Base-by-base conservation (phyloP, 2,113 vertebrate species). In the Pampusana beccarii region DNA sequence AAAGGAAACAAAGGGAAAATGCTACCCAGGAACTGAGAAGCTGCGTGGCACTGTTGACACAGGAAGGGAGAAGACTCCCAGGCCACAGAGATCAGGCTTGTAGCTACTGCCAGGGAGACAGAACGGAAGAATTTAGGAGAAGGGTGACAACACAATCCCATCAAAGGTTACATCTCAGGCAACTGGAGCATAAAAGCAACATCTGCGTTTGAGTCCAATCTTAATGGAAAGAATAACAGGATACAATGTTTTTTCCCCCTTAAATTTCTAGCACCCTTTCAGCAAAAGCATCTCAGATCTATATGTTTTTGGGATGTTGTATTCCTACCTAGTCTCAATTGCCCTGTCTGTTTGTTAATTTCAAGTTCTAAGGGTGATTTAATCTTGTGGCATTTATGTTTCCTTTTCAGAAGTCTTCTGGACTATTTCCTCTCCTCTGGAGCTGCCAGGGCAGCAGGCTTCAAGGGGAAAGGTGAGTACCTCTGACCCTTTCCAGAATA, bases 361-460 rank as follows among this genome's bases (percentile, higher is more conserved):
- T 85, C n/a, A 78, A 72, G 36, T 65, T 65, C 38, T 46, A 73
- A 33, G 5, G 13, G 6, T 57, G 26, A 71, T 75, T 89, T 67
- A 3, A 60, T 81, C 4, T 1, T 64, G 38, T 48, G 31, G 21
- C 4, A 34, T 62, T 79, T 53, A 34, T 34, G 8, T 34, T 80
- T 36, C 21, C 28, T 78, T 84, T 81, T 93, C 70, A 92, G 61
- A 93, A 79, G 11, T 64, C 48, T 85, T 87, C 48, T 88, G 34
- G 34, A 81, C 34, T 78, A 60, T 44, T 71, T 33, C 12, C 8
- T 81, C 16, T 80, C 26, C 25, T 92, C 67, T 23, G 11, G 50
- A 90, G 12, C 4, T 80, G 23, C 50, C 20, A 70, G 21, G 1
- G 0, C 29, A 86, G 36, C 4, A 51, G 38, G 33, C 24, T 91